Evolutionary conservation across 64 coral and sea anemone genomes (phyloP).

Genomic region (Acropora yongei): DNA sequence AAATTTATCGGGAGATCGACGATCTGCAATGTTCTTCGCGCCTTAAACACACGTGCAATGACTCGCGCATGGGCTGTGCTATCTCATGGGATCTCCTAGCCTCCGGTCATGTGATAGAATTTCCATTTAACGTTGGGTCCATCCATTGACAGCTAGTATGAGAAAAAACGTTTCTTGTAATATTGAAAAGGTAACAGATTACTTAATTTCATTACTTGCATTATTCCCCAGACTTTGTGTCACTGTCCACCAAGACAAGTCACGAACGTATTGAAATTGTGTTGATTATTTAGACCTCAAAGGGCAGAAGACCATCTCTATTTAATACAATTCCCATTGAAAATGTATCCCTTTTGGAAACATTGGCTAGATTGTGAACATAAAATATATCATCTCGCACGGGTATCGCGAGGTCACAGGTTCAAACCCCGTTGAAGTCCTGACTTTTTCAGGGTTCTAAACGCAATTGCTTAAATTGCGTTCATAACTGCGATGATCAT

Average conservation of each 20-base stretch:
- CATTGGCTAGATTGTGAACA: constrained; percentile 34
- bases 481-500: too few relatives aligned
- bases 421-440: too few relatives aligned
- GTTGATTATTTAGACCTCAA: neutral
- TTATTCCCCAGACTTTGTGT: constrained; percentile 11
- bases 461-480: too few relatives aligned
- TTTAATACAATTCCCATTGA: constrained; percentile 31
- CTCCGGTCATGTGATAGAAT: constrained; percentile 47
- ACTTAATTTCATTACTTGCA: constrained; percentile 34
- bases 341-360: constrained; percentile 15
- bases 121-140: constrained; percentile 78
- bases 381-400: neutral
- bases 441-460: too few relatives aligned
- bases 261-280: neutral
- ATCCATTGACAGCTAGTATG: constrained; percentile 72
- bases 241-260: constrained; percentile 9
- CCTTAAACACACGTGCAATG: constrained; percentile 21
- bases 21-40: neutral
- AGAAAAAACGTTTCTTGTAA: constrained; percentile 35
- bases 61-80: constrained; percentile 7
- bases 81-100: constrained; percentile 48
- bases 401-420: too few relatives aligned
- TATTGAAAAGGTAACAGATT: constrained; percentile 39
- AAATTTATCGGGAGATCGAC: constrained; percentile 1
- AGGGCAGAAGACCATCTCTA: constrained; percentile 13